Base-by-base conservation (phyloP, 2,113 vertebrate genomes). In the Phasianus colchicus region DNA sequence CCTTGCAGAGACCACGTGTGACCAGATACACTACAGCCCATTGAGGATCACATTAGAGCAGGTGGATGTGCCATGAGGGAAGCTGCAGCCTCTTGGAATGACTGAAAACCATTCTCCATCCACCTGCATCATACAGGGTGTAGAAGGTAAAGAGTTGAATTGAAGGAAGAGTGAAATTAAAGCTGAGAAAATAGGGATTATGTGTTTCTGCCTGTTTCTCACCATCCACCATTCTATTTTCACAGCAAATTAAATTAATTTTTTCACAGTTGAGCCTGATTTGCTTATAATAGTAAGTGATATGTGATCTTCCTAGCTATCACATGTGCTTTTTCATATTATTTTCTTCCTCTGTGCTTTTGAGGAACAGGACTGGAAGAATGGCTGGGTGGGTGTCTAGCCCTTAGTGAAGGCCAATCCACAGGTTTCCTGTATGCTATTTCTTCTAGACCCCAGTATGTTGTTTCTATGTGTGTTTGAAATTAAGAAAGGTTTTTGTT, bases 121-220 rank as follows among this genome's bases (percentile, higher is more conserved):
- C 7, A 4, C 7, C 24, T 65, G 34, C 1, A 1, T 10, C 24
- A 12, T 10, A 38, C 18, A 0, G 2, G 3, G 6, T 9, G 2
- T 10, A 11, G n/a, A 10, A 40, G 14, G 10, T 52, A 16, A 11
- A 50, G 60, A 27, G 4, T 4, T 58, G 38, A 19, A 12, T 10
- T 63, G 45, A 73, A 25, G 19, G 58, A 57, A 71, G 9, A 69
- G 5, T 42, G 25, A 78, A 58, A 5, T 40, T 25, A 24, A 54
- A 32, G 10, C 60, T 73, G 36, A 16, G 21, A 60, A 45, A n/a
- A 40, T 17, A 18, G 3, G 3, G 4, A 4, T 0, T 3, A 2
- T 32, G 19, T 24, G 71, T 11, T 73, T 78, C 64, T 50, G 12
- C 13, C 55, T 47, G 7, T 42, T 76, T 77, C 58, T 71, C 2